Evolutionary conservation across 35 echinoderm and acorn worm genomes (phyloP).

Genomic region (Apostichopus parvimensis): DNA sequence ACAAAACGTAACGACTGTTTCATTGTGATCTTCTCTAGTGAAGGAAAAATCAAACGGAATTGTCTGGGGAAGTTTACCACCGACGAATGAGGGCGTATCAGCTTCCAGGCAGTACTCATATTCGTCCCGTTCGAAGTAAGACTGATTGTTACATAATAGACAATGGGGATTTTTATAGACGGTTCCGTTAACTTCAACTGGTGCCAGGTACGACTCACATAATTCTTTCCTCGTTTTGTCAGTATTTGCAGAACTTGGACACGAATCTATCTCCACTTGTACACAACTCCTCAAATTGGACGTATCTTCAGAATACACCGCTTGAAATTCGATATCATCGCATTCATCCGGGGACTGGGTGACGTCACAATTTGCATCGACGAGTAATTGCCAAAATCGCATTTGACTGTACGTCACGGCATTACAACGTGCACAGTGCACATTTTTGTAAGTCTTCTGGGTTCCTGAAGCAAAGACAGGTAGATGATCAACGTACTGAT

Average conservation of each 20-base stretch:
- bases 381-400: constrained; percentile 29
- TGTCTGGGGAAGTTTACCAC: not conserved
- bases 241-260: not conserved
- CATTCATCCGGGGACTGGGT: not conserved
- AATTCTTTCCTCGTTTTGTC: not conserved
- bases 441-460: constrained; percentile 40
- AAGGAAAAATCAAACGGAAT: constrained; percentile 29
- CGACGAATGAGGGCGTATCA: not conserved
- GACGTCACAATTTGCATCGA: not conserved
- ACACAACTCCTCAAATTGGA: not conserved
- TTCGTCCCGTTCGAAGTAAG: not conserved
- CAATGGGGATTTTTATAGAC: constrained; percentile 47
- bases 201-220: constrained; percentile 17
- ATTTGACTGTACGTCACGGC: not conserved
- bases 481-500: constrained; percentile 25
- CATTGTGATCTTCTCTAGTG: not conserved
- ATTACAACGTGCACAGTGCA: not conserved
- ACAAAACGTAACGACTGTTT: not conserved
- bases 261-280: not conserved
- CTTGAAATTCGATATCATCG: not conserved
- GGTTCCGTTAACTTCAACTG: not conserved
- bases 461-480: constrained; percentile 14
- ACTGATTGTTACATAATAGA: constrained; percentile 18
- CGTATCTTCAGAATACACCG: not conserved
- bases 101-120: not conserved